Evolutionary conservation across 2,797 vertebrate genomes (phyloP), one percentile per base, ranked within the genome.

Genomic region (Garrulus glandarius): DNA sequence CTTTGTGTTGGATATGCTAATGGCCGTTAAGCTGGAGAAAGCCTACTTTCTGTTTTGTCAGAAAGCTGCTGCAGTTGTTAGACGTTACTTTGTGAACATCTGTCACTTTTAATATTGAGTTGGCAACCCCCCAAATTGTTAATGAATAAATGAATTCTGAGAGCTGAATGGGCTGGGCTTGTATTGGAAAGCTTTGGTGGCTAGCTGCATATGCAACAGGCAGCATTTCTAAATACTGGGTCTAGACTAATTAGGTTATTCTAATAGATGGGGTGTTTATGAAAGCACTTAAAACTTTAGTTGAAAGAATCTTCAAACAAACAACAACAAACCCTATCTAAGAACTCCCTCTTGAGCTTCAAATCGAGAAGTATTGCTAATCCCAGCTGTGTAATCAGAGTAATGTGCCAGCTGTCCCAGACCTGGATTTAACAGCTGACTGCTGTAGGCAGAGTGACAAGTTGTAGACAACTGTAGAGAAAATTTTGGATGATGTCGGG

Each of bases 321-420:
- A 85, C 49, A 76, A 41, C 26, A 21, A 47, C 41, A 85, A 84
- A 59, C 9, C 26, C 30, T 60, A 60, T 56, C 47, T 53, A 80
- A 61, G 41, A 57, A 53, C 32, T 90, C 57, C 46, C 56, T 77
- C 75, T 87, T 84, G 81, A 91, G 84, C 71, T 85, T 92, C 26
- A 64, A 13, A 60, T 59, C 5, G 34, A 86, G 86, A 85, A 83
- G 52, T 53, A 32, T 55, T 80, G 34, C 79, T 89, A 71, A 79
- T 85, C 74, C 86, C 70, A 92, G 65, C 56, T 94, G 90, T 86
- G 37, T 63, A 90, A 71, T 50, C 65, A 68, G 55, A 84, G 59
- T 43, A 49, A 65, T 7, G 44, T 57, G 64, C 88, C 94, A 91
- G 79, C 94, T 93, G 86, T 91, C 82, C 90, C 82, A 67, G 76